Evolutionary conservation across 2,113 vertebrate genomes (phyloP), one percentile per base, ranked within the genome.

Genomic region (Conger conger): DNA sequence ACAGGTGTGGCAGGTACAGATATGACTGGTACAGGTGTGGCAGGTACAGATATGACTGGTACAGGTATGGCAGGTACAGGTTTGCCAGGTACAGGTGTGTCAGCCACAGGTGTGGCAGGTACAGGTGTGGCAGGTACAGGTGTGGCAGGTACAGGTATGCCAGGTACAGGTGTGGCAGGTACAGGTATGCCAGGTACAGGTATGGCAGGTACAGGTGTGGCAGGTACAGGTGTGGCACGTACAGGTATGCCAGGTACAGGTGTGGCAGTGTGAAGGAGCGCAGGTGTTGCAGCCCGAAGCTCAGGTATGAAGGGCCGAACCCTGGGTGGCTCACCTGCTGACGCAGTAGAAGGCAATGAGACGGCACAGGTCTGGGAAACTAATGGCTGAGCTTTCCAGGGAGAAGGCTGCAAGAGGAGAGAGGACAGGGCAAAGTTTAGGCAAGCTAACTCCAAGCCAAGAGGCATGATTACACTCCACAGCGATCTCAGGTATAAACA

Each of bases 301-400:
- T 36, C 35, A 78, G n/a, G 38, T 45, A 54, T 4, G 37, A 17
- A 23, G 37, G 40, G 20, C 27, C 9, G 9, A 13, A 50, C 45
- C 45, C 45, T 2, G 5, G 17, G 79, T 16, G 82, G 33, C 73
- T 30, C 92, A 97, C 96, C 94, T 94, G 91, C 91, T 92, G 68
- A 95, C 94, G 86, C 97, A 97, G 91, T 97, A 97, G 89, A 95
- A 94, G 2, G 96, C 96, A 87, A 97, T 93, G 11, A 98, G 96
- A 89, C 95, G 94, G 36, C 96, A 93, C 6, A 97, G 95, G 89
- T 97, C 97, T 68, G 94, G 96, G 63, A 98, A 98, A 83, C 87
- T 90, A 82, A 96, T 93, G 73, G 93, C 91, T 0, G 97, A 97
- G 63, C 92, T 94, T 85, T 97, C 96, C 89, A 97, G 88, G 79